phyloP scores from a whole-genome alignment of 2,113 vertebrate species.

The Romanogobio albipinnatus region DNA sequence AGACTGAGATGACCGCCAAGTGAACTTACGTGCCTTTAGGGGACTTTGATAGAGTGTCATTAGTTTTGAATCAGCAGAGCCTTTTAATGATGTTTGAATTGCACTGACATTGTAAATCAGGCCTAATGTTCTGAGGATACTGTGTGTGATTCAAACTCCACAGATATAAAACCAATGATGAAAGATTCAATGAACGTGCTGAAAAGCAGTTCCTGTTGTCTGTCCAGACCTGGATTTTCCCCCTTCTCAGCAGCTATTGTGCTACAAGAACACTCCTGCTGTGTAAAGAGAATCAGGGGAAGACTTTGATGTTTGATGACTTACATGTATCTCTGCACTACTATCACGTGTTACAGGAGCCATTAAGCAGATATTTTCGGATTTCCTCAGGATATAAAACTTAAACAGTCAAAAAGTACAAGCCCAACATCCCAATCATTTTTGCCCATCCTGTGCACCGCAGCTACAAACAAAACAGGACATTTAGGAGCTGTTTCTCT shows the following conservation, averaged over 20 bases:
- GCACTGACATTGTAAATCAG: background rate
- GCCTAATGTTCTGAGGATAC: background rate
- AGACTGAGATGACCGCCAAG: background rate
- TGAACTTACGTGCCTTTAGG: background rate
- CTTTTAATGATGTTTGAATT: background rate
- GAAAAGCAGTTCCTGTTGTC: background rate
- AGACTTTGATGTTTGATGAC: conserved; percentile 53
- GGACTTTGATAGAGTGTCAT: background rate
- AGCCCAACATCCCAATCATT: background rate
- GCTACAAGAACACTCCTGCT: conserved; percentile 60
- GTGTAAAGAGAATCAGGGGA: conserved; percentile 73
- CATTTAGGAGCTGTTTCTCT: background rate
- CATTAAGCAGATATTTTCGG: conserved; percentile 22
- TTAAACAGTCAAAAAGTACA: conserved; percentile 4
- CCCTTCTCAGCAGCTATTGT: conserved; percentile 60
- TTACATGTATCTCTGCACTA: background rate
- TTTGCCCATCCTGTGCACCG: conserved; percentile 6
- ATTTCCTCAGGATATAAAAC: conserved; percentile 36
- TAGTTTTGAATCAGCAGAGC: conserved; percentile 1
- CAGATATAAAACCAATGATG: background rate
- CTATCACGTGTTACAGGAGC: background rate
- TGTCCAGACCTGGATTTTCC: conserved; percentile 6
- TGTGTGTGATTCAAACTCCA: conserved; percentile 8
- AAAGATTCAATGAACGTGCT: background rate
- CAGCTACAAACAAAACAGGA: background rate